Evolutionary conservation across 2,797 vertebrate species (phyloP), one percentile per base, ranked within the genome.

Genomic region (Microctenopoma steveboyesi): DNA sequence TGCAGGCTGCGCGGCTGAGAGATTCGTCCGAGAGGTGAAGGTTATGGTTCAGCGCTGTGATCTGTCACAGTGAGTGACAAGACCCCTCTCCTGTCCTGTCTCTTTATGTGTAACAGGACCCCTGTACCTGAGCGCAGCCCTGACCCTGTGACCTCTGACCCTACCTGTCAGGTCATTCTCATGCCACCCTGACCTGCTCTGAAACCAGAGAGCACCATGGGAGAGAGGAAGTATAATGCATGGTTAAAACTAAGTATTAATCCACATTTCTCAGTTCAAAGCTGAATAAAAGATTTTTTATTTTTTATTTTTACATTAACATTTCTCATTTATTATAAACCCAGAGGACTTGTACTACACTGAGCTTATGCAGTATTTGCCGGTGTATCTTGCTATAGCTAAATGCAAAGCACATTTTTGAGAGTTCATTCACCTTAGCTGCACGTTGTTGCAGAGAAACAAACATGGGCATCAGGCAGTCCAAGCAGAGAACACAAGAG

Each of bases 121-220:
- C 81, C 63, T 35, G 63, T 81, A 84, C 85, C 87, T 84, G 77
- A 82, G 82, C 81, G 57, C 50, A 78, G 76, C 57, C 69, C 77
- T 76, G 86, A 91, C 90, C 88, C 78, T 3, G 54, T 46, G 82
- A 88, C 88, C 89, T 79, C 65, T 73, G 84, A 89, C 84, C 87
- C 76, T 71, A 84, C 84, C 87, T 89, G 82, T 84, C 86, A 67
- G 90, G 89, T 93, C 89, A 93, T 89, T 93, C 88, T 88, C 92
- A 93, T 78, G 65, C 86, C 91, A 90, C 93, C 94, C 91, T 95
- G 93, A 95, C 92, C 92, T 88, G 63, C 81, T 54, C 50, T 81
- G 94, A 93, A 94, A 94, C 87, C 81, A 81, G 92, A 94, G 85
- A 88, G 86, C 68, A 53, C 74, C 62, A 70, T 28, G 61, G 83